phyloP scores from a whole-genome alignment of 2,113 vertebrate species.

The Rhabdornis inornatus region DNA sequence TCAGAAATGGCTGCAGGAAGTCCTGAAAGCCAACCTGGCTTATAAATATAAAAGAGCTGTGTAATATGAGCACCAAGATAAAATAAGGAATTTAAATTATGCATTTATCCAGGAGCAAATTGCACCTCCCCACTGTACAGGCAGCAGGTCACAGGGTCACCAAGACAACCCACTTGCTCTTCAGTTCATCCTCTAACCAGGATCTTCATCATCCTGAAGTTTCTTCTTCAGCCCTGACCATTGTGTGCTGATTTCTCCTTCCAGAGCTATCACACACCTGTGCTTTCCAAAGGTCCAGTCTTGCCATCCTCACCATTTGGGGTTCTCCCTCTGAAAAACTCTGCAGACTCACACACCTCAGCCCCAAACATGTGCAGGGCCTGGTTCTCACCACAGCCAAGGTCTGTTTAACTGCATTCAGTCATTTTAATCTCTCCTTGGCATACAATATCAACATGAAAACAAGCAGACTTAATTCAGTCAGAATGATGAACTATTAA shows the following conservation, averaged over 20 bases:
- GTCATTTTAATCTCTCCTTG: background rate
- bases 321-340: background rate
- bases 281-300: accelerated
- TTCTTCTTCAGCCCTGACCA: background rate
- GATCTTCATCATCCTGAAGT: background rate
- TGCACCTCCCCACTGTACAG: background rate
- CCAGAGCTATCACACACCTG: background rate
- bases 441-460: background rate
- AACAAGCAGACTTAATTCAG: background rate
- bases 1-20: background rate
- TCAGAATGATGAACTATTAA: background rate
- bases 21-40: background rate
- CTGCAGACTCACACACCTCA: accelerated
- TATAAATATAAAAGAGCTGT: background rate
- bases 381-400: background rate
- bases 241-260: background rate
- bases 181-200: background rate
- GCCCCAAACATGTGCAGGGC: background rate
- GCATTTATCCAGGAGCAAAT: background rate
- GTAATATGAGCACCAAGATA: background rate
- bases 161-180: background rate
- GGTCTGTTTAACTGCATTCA: background rate
- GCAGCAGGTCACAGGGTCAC: background rate
- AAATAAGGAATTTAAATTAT: conserved; percentile 19
- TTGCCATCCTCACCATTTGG: background rate